Evolutionary conservation across 37 sponge, comb jelly and placozoan genomes (phyloP).

Genomic region (Tethya wilhelma): DNA sequence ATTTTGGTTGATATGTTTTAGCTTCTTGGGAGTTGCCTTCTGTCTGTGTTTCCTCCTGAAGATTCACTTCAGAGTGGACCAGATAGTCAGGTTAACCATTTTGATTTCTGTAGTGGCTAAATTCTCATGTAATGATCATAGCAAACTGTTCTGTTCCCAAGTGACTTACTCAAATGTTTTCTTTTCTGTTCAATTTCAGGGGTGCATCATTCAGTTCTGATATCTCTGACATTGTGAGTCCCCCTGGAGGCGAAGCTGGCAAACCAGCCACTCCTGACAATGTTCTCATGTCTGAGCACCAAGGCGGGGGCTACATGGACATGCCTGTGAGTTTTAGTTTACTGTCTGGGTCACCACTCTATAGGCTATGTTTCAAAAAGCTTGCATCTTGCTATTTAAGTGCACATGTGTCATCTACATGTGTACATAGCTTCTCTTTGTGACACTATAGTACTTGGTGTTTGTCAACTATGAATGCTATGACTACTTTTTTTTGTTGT

Average conservation of each 20-base stretch:
- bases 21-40: no score
- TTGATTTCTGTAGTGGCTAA: no score
- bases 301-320: conserved; percentile 5
- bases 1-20: no score
- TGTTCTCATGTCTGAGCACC: neutral
- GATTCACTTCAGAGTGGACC: no score
- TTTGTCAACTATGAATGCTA: neutral
- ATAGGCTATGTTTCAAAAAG: no score
- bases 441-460: neutral
- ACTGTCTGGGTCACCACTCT: no score
- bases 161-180: no score
- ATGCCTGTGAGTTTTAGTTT: conserved; percentile 24
- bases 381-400: neutral
- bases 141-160: no score
- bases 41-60: no score
- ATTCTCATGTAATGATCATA: no score
- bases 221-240: neutral
- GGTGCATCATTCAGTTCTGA: conserved; percentile 23
- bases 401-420: neutral
- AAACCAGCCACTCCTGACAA: conserved; percentile 6
- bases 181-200: no score
- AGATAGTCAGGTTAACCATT: no score
- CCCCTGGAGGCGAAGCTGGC: neutral
- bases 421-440: neutral
- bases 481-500: neutral